Conservation (phyloP, 2,888 invertebrate genomes). For the Tholera decimalis region DNA sequence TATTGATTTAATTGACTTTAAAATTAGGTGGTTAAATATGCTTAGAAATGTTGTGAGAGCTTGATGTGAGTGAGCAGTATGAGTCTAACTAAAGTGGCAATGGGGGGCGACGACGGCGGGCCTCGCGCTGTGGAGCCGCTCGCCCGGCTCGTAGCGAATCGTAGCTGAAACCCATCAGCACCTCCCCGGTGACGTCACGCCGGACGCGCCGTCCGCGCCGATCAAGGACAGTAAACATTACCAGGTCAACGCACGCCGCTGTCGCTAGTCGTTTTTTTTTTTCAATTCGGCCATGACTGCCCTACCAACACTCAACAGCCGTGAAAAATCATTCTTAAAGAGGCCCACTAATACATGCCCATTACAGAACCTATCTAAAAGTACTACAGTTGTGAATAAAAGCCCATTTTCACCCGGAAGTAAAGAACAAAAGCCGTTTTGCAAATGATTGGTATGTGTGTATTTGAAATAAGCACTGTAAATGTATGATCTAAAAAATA, state of each 20-base stretch:
- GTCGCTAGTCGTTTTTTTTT: slow-evolving; percentile 84
- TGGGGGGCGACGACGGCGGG: background rate
- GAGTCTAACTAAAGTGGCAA: slow-evolving; percentile 8
- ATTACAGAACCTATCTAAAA: slow-evolving; percentile 56
- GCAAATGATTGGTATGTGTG: slow-evolving; percentile 12
- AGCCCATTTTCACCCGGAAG: slow-evolving; percentile 57
- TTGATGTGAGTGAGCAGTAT: slow-evolving; percentile 15
- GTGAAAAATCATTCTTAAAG: slow-evolving; percentile 72
- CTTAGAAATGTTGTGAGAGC: slow-evolving; percentile 22
- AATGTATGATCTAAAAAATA: slow-evolving; percentile 19
- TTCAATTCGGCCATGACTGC: slow-evolving; percentile 81
- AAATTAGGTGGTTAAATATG: slow-evolving; percentile 43
- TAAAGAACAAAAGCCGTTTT: slow-evolving; percentile 47
- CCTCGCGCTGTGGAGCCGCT: slow-evolving; percentile 34
- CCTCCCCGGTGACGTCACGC: slow-evolving; percentile 88
- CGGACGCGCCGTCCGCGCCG: slow-evolving; percentile 74
- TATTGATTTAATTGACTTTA: slow-evolving; percentile 45
- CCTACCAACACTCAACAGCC: slow-evolving; percentile 79
- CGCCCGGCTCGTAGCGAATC: slow-evolving; percentile 25
- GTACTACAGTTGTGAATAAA: slow-evolving; percentile 42
- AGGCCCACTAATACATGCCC: slow-evolving; percentile 73
- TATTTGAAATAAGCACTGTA: slow-evolving; percentile 30
- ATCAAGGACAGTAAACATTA: slow-evolving; percentile 90
- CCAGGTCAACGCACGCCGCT: slow-evolving; percentile 88
- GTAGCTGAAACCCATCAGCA: slow-evolving; percentile 89